Evolutionary conservation across 2,113 vertebrate genomes (phyloP), one percentile per base, ranked within the genome.

Genomic region (Burhinus oedicnemus): DNA sequence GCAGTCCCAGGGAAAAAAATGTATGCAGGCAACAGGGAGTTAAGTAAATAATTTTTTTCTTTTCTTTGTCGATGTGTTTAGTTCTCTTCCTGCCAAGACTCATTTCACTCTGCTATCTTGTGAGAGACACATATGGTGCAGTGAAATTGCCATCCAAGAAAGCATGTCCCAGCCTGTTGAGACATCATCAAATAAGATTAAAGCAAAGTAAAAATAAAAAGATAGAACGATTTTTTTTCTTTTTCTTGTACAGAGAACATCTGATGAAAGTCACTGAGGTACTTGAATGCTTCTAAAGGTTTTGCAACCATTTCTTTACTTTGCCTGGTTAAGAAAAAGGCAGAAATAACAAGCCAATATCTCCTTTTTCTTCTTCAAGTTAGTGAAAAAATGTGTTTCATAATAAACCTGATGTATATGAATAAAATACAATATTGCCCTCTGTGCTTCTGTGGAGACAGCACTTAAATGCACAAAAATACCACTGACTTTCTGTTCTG

Each of bases 111-210:
- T 98, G 98, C 98, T 99, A 98, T 99, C 98, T 98, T 98, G 98
- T 99, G 99, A 98, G 98, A 99, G 99, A 98, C 99, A 98, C 99
- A 99, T 99, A 99, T 99, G 99, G 99, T 98, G 99, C 98, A 96
- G 98, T 98, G 99, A 99, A 99, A 99, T 99, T 99, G 99, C 99
- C 99, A 99, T 99, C 99, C 99, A 98, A 97, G 98, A 98, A 99
- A 99, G 99, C 99, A 99, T 99, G 99, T 99, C 98, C 99, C 98
- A 98, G 99, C 99, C 99, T 99, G 99, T 99, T 99, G 99, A 99
- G 99, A 99, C 99, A 99, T 99, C 99, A 99, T 99, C 99, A 99
- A 98, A 99, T 99, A 98, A 99, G 99, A 99, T 99, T 99, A 99
- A 99, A 99, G 99, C 99, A 98, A 98, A 98, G 98, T 98, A 99